Conservation (phyloP, 2,113 vertebrate species). For the Nycticryphes semicollaris region DNA sequence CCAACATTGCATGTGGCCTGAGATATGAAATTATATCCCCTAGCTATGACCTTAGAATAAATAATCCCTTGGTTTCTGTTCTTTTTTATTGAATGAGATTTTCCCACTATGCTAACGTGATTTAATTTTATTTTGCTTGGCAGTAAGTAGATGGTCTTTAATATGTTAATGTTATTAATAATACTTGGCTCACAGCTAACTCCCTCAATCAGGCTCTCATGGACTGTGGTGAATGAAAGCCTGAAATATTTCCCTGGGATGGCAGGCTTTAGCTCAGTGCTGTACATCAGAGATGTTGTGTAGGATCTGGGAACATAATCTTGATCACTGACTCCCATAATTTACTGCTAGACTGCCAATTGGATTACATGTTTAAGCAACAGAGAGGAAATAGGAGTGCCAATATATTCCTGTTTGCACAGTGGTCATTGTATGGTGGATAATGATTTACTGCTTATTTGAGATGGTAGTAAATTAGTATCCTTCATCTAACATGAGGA, state of each 20-base stretch:
- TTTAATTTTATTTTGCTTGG: slow-evolving; percentile 51
- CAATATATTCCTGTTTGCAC: neutral
- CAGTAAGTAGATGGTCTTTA: neutral
- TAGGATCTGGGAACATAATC: neutral
- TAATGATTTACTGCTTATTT: neutral
- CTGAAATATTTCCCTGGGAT: neutral
- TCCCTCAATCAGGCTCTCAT: neutral
- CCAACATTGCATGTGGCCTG: neutral
- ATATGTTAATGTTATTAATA: slow-evolving; percentile 46
- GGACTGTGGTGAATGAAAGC: neutral
- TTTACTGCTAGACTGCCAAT: neutral
- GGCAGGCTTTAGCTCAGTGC: neutral
- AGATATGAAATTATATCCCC: neutral
- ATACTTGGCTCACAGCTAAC: neutral
- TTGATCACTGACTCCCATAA: neutral
- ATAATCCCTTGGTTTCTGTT: neutral
- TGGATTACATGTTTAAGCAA: neutral
- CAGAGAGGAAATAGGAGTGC: neutral
- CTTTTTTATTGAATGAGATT: slow-evolving; percentile 8
- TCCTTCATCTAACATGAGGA: neutral
- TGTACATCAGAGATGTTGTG: neutral
- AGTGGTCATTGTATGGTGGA: neutral
- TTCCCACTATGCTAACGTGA: neutral
- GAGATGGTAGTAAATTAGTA: neutral
- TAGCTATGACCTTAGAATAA: neutral